Evolutionary conservation across 1,140 invertebrate genomes (phyloP), one percentile per base, ranked within the genome.

Genomic region (Mamestra configurata): DNA sequence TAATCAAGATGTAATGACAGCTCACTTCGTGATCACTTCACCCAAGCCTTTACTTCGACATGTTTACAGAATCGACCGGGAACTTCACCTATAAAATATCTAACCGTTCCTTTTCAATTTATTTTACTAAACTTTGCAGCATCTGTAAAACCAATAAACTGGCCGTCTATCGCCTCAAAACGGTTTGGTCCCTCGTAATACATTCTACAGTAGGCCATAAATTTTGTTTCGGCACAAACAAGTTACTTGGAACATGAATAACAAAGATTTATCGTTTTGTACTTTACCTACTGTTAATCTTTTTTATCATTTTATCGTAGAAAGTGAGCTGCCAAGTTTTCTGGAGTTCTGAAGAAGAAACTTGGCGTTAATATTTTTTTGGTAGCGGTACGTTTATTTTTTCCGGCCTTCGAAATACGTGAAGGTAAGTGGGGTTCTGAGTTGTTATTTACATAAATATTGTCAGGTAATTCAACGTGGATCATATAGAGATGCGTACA

Each of bases 141-240:
- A 2, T 35, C 1, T 13, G 6, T 10, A 24, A 5, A 31, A n/a
- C 24, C n/a, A n/a, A 7, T 61, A 35, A 61, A 18, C 13, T 18
- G 57, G 35, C 35, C 5, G 5, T 0, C 2, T 31, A 35, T 18
- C 24, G 13, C 15, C 13, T 6, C 24, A 35, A 61, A 35, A 46
- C 13, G 43, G 13, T 31, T 15, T 35, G 2, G 3, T n/a, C 27
- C 57, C 6, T 22, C 13, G 24, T 51, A 71, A 71, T 53, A 35
- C 66, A 37, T 51, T 53, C 49, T 35, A 71, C 46, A 27, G 24
- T 31, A 31, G 24, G 13, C 27, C 68, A 53, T 71, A 71, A 53
- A 71, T 71, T 71, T 71, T 71, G 68, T 53, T 71, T 53, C 49
- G 68, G 24, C 46, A 51, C 68, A 71, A 71, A 71, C 68, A 71